A percentile compares a stretch with the other conserved stretches of the same genome.
phyloP scores from a whole-genome alignment of 1,140 invertebrate species.

The Calliopsis andreniformis region DNA sequence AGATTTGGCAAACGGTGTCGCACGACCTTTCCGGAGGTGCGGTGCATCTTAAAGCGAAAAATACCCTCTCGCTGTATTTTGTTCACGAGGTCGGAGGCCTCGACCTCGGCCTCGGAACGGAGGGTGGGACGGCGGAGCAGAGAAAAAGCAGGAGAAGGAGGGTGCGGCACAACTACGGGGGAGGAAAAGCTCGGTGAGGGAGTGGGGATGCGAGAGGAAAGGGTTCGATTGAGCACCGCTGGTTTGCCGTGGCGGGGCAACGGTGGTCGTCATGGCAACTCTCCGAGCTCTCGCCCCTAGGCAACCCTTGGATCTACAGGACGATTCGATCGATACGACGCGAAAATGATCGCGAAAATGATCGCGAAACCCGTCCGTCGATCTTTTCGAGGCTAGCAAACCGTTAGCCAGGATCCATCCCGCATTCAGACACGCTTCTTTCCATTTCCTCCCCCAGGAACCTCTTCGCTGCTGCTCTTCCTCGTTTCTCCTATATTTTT shows the following conservation, averaged over 20 bases:
- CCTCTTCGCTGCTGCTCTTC: neutral
- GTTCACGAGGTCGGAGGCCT: neutral
- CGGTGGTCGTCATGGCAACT: constrained; percentile 71
- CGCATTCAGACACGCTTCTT: neutral
- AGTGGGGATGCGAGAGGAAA: constrained; percentile 29
- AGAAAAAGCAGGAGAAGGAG: neutral
- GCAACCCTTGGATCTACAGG: constrained; percentile 65
- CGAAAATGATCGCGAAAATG: constrained; percentile 26
- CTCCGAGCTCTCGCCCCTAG: constrained; percentile 54
- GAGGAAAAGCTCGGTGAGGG: constrained; percentile 16
- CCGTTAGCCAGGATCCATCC: neutral
- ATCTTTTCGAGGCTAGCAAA: neutral
- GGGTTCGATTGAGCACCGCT: constrained; percentile 72
- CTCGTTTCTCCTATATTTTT: too few species aligned
- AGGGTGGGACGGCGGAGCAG: neutral
- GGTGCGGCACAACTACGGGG: constrained; percentile 23
- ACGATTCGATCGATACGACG: constrained; percentile 55
- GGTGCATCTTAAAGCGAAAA: neutral
- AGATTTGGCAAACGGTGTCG: neutral
- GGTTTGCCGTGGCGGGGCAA: constrained; percentile 66
- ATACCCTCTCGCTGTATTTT: neutral
- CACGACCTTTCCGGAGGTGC: neutral
- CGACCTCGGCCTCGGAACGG: neutral
- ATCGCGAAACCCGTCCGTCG: constrained; percentile 29
- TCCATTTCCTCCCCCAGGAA: neutral